Evolutionary conservation across 2,888 invertebrate genomes (phyloP).

Genomic region (Tachystola acroxantha): DNA sequence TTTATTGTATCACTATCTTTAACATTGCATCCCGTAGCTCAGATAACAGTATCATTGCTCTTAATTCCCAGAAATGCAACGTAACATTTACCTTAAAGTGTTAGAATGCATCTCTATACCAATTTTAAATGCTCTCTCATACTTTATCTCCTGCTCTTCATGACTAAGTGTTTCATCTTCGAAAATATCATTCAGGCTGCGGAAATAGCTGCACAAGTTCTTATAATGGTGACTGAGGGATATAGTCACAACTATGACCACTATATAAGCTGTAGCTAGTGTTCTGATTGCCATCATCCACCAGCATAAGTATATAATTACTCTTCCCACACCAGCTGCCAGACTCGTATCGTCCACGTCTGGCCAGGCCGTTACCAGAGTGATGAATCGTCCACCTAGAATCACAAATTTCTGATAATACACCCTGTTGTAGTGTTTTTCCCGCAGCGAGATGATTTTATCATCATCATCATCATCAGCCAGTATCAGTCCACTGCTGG

Average conservation of each 20-base stretch:
- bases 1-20: background rate
- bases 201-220: constrained; percentile 31
- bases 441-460: too few relatives aligned
- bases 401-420: too few relatives aligned
- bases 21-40: background rate
- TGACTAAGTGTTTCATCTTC: constrained; percentile 20
- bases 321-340: constrained; percentile 17
- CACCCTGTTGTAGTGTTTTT: too few relatives aligned
- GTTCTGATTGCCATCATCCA: constrained; percentile 27
- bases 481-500: too few relatives aligned
- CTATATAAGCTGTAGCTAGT: constrained; percentile 14
- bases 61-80: constrained; percentile 1
- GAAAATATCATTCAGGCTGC: constrained; percentile 25
- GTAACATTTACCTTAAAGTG: constrained; percentile 44
- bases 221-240: constrained; percentile 29
- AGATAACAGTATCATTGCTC: background rate
- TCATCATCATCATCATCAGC: too few relatives aligned
- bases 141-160: constrained; percentile 31
- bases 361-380: constrained; percentile 34
- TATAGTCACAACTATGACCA: constrained; percentile 22
- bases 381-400: constrained; percentile 23
- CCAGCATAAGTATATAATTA: constrained; percentile 27
- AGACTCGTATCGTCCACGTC: constrained; percentile 20
- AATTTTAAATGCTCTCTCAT: constrained; percentile 33
- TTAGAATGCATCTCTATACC: constrained; percentile 43